Base-by-base conservation (phyloP, 2,797 vertebrate genomes). In the Morus bassanus region DNA sequence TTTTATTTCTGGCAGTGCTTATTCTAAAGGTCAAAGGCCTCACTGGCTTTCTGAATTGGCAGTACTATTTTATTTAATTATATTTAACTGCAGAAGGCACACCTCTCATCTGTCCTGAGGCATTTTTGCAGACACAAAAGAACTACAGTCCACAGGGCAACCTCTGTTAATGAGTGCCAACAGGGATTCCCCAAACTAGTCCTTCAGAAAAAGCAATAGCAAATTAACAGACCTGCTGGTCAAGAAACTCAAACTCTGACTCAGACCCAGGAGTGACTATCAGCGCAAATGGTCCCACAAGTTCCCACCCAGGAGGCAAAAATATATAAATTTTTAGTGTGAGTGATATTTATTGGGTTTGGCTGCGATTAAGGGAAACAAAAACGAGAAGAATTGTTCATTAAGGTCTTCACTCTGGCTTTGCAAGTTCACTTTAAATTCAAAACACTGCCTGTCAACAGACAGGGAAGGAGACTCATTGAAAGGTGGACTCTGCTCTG, bases 1-100 rank as follows among this genome's bases (percentile, higher is more conserved):
- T 91, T 94, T 93, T 94, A 88, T 93, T 95, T 92, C 89, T 93
- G 87, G 69, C 48, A 85, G 17, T 74, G 59, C 74, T 90, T 93
- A 84, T 85, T 86, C 73, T 81, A 81, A 92, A 89, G 68, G 81
- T 89, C 59, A 93, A 91, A 92, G 92, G 86, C 56, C 79, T 91
- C n/a, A n/a, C 69, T 85, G 76, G 43, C 54, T 93, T 93, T 86
- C 79, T 91, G 76, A 92, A 53, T 11, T 53, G 43, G 56, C 46
- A 92, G 60, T 70, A 59, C 25, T 50, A 50, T 72, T 87, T 87
- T 74, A 83, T 91, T 89, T 93, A 53, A 48, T 88, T 93, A 74
- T 89, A 84, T 96, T 87, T 92, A 92, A 81, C 37, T 28, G 31
- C 63, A 78, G 70, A 88, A 91, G 59, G 48, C 65, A 88, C 59